These are phyloP conservation scores for Epiperipatus broadwayi DNA, from an alignment of 2,888 invertebrate genomes.

Conservation along the genomic window DNA sequence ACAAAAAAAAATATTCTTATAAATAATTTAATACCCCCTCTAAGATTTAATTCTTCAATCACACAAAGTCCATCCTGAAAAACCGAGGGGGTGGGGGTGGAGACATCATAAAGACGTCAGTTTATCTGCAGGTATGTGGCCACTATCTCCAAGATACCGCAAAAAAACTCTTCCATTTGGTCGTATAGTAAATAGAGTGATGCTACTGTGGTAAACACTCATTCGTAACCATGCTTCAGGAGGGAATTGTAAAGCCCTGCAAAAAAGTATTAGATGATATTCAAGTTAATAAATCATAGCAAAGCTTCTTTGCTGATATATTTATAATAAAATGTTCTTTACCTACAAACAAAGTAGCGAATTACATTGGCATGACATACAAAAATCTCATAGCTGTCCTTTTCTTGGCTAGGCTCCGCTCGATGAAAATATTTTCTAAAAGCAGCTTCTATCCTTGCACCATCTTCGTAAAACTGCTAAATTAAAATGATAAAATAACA, in stretches of 20 bases:
- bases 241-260: conserved; percentile 82
- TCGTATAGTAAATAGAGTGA: conserved; percentile 57
- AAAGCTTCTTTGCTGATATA: conserved; percentile 30
- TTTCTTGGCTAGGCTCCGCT: conserved; percentile 54
- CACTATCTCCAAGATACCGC: conserved; percentile 62
- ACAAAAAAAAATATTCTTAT: no score
- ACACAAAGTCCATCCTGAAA: no score
- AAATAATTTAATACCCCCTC: no score
- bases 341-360: conserved; percentile 78
- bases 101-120: conserved; percentile 24
- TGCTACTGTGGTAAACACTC: conserved; percentile 71
- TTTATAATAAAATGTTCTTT: conserved; percentile 17
- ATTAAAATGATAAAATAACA: conserved; percentile 27
- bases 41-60: no score
- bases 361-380: conserved; percentile 98
- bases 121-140: conserved; percentile 59
- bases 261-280: conserved; percentile 21
- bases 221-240: conserved; percentile 92
- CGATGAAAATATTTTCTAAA: conserved; percentile 82
- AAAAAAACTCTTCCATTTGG: conserved; percentile 70
- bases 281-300: background rate
- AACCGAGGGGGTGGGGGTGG: no score
- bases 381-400: conserved; percentile 67
- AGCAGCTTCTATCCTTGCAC: conserved; percentile 83
- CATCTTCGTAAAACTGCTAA: conserved; percentile 79